Evolutionary conservation across 2,888 invertebrate genomes (phyloP).

Genomic region (Apomyelois bistriatella): DNA sequence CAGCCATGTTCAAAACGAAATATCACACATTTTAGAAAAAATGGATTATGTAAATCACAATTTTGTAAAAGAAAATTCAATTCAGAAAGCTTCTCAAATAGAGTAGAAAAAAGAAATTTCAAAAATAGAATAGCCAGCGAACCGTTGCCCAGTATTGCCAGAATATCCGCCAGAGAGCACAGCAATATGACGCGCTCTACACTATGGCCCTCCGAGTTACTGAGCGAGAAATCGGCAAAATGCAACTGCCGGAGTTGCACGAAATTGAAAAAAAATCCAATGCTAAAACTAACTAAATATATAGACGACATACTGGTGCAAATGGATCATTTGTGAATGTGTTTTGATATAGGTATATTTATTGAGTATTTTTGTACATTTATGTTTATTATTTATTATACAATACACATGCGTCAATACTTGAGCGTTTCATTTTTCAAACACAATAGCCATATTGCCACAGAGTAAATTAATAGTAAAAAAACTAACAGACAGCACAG

Average conservation of each 20-base stretch:
- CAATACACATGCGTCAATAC: not conserved
- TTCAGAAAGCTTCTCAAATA: constrained; percentile 31
- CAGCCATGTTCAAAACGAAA: not conserved
- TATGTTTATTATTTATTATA: not conserved
- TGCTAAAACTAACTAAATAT: constrained; percentile 52
- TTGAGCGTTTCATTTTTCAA: not conserved
- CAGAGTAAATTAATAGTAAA: too few relatives aligned
- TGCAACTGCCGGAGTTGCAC: constrained; percentile 33
- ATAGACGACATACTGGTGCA: constrained; percentile 53
- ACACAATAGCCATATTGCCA: not conserved
- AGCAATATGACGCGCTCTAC: constrained; percentile 26
- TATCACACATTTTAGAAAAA: constrained; percentile 17
- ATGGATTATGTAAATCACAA: not conserved
- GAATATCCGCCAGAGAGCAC: constrained; percentile 19
- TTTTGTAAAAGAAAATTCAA: constrained; percentile 23
- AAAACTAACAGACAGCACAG: too few relatives aligned
- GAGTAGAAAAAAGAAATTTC: constrained; percentile 22
- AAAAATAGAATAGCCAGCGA: constrained; percentile 34
- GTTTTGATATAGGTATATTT: not conserved
- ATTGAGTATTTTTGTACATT: not conserved
- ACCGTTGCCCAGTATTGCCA: constrained; percentile 34
- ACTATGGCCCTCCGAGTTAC: constrained; percentile 30
- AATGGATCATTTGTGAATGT: constrained; percentile 29
- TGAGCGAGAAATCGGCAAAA: constrained; percentile 15
- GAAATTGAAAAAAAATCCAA: constrained; percentile 41